Evolutionary conservation across 2,797 vertebrate species (phyloP), one percentile per base, ranked within the genome.

Genomic region (Sebastes minor): DNA sequence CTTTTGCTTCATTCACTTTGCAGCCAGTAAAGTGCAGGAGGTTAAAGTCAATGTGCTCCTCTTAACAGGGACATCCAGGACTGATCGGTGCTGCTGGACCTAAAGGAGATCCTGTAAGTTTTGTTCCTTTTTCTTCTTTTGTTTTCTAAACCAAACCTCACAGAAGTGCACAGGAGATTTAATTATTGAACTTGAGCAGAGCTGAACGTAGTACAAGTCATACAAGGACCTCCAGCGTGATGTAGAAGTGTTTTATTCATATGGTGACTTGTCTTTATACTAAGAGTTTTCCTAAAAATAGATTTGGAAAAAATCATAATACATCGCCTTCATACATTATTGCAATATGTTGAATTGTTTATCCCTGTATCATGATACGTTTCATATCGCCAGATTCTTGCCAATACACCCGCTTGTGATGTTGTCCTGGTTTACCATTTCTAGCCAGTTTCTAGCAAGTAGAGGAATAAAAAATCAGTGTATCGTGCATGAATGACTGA

Each of bases 71-170:
- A 49, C 82, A 83, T 2, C 61, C 82, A 38, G 97, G 97, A 80
- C 71, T 73, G 72, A 95, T 84, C 2, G 97, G 97, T 53, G 76
- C 72, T 4, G 1, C 93, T 7, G 97, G 97, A 30, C 91, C 94
- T 18, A 97, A 97, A 96, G 97, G 97, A 92, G 92, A 96, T 72
- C 74, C 76, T 22, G 97, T 98, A 91, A 96, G 97, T 89, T 84
- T 8, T 38, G 8, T 72, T 38, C 8, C 11, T 3, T 16, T 42
- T 60, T 13, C 8, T 4, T 18, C 27, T 35, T 42, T 60, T 13
- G 7, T 63, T 57, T 69, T 18, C 5, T 59, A 32, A 30, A 14
- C 1, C 0, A 62, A 28, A 23, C n/a, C 2, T 65, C 14, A 14
- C 33, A 30, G 4, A 28, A 49, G 8, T 42, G 23, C 30, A 61